Conservation (phyloP, 2,113 vertebrate species). For the Neotoma lepida region DNA sequence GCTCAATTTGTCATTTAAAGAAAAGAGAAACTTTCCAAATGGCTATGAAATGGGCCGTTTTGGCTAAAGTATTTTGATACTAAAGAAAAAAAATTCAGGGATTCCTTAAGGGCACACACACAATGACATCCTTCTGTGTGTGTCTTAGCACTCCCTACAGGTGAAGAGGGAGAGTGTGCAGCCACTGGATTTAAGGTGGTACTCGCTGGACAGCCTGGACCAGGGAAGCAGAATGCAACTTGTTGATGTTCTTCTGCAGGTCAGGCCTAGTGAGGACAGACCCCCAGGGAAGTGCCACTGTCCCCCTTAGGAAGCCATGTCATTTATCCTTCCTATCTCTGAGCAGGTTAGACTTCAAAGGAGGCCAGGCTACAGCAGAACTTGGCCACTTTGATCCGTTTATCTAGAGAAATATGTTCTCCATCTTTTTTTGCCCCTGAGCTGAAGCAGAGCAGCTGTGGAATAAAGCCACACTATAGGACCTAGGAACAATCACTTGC, state of each 20-base stretch:
- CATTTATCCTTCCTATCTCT: conserved; percentile 81
- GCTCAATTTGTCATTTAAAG: conserved; percentile 1
- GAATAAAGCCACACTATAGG: conserved; percentile 81
- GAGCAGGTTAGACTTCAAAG: conserved; percentile 84
- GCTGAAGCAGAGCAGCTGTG: conserved; percentile 68
- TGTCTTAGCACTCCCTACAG: not conserved
- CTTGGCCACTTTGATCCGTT: conserved; percentile 78
- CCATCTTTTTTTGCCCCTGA: conserved; percentile 62
- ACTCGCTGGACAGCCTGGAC: not conserved
- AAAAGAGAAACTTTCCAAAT: conserved; percentile 62
- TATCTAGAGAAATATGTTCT: conserved; percentile 77
- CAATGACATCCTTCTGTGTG: not conserved
- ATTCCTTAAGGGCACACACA: conserved; percentile 3
- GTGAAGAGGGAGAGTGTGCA: not conserved
- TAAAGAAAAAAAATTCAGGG: not conserved
- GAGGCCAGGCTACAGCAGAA: conserved; percentile 70
- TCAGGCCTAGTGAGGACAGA: not conserved
- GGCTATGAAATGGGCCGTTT: conserved; percentile 25
- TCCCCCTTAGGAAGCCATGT: conserved; percentile 71
- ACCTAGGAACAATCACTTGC: conserved; percentile 86
- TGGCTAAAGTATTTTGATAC: conserved; percentile 35
- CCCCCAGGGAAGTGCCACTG: conserved; percentile 5
- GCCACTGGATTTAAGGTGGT: not conserved
- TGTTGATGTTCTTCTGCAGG: not conserved
- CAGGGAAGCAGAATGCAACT: not conserved